These are phyloP conservation scores for Unio pictorum DNA, from an alignment of 2,888 invertebrate genomes.

Conservation along the genomic window DNA sequence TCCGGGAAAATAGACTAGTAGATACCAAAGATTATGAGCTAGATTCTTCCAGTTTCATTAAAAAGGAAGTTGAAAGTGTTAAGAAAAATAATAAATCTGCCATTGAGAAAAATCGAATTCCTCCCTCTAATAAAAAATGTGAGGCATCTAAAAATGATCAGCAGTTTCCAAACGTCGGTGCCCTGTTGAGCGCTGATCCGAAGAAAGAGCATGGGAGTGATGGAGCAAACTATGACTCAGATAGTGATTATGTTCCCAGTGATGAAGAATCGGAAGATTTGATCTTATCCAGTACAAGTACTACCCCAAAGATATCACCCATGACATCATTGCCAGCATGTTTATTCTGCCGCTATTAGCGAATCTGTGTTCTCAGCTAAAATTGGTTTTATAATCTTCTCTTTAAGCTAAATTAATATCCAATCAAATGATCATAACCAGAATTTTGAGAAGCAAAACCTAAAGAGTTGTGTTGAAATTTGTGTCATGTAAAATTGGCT, in stretches of 20 bases:
- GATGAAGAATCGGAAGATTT: constrained; percentile 29
- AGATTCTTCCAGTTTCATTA: constrained; percentile 15
- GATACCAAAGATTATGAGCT: constrained; percentile 35
- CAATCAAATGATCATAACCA: no score
- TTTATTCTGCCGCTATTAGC: not conserved
- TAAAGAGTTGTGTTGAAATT: no score
- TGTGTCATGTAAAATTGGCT: no score
- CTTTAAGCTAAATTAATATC: no score
- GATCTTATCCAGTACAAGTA: constrained; percentile 10
- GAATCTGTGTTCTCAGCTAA: no score
- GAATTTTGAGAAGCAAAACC: no score
- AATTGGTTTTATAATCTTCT: no score
- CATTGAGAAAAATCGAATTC: not conserved
- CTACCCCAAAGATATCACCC: constrained; percentile 31
- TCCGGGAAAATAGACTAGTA: constrained; percentile 51
- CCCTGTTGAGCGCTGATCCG: constrained; percentile 39
- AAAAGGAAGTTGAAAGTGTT: not conserved
- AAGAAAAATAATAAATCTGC: not conserved
- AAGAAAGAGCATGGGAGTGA: constrained; percentile 12
- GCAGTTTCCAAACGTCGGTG: constrained; percentile 37
- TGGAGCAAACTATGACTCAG: constrained; percentile 33
- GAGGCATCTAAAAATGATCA: constrained; percentile 2
- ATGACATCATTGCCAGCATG: constrained; percentile 47
- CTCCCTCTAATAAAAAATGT: not conserved
- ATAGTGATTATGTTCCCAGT: constrained; percentile 64